Conservation (phyloP, 2,113 vertebrate species). For the Hemibagrus wyckioides region DNA sequence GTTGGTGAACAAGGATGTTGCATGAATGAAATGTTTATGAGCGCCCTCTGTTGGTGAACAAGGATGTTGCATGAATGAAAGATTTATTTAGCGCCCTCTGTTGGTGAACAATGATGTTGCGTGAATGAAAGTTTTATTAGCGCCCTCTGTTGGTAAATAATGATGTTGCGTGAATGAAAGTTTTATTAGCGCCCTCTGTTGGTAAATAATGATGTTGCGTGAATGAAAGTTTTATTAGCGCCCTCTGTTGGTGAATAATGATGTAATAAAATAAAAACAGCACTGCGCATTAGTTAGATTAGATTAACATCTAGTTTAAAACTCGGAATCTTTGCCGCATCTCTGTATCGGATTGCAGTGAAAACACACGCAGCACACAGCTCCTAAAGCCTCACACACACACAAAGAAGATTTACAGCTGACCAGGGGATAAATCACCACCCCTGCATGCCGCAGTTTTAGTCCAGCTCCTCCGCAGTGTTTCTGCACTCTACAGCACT, state of each 20-base stretch:
- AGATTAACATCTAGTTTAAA: neutral
- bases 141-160: neutral
- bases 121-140: neutral
- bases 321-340: neutral
- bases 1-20: neutral
- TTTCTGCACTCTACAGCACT: neutral
- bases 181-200: no score
- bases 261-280: neutral
- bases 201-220: neutral
- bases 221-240: neutral
- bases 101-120: neutral
- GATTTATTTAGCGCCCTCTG: neutral
- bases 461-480: neutral
- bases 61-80: neutral
- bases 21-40: neutral
- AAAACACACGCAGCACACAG: neutral
- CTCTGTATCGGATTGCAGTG: neutral
- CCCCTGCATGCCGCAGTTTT: neutral
- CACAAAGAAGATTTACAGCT: neutral
- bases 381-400: neutral
- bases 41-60: neutral
- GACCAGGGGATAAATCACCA: neutral
- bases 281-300: neutral
- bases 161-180: no score
- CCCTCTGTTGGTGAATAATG: neutral